Evolutionary conservation across 2,797 vertebrate species (phyloP).

Genomic region (Lutjanus campechanus): DNA sequence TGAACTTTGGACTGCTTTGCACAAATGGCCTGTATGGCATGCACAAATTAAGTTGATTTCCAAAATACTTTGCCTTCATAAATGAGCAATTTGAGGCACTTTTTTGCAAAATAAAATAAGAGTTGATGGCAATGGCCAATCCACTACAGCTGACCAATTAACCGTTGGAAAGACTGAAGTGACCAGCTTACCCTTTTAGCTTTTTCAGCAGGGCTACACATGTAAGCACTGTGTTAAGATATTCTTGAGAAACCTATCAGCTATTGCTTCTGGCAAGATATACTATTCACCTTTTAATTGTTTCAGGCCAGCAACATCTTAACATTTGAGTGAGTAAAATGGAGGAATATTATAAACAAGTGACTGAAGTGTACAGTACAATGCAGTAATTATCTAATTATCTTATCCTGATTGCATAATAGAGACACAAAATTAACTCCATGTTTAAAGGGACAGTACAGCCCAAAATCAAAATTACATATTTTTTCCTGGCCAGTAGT

Average conservation of each 20-base stretch:
- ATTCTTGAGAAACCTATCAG: background rate
- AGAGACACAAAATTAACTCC: too few species aligned
- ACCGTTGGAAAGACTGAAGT: background rate
- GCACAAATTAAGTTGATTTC: background rate
- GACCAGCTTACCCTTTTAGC: background rate
- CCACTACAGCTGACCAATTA: background rate
- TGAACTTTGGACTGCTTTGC: background rate
- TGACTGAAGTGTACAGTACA: too few species aligned
- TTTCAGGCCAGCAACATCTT: background rate
- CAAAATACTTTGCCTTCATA: background rate
- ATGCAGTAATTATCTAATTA: too few species aligned
- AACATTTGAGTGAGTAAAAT: background rate
- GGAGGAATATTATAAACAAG: too few species aligned
- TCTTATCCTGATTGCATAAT: too few species aligned
- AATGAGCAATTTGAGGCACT: background rate
- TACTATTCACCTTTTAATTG: background rate
- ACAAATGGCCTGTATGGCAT: background rate
- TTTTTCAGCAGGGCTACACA: background rate
- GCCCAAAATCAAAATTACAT: too few species aligned
- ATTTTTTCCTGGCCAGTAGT: too few species aligned
- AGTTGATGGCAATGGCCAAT: background rate
- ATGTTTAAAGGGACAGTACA: too few species aligned
- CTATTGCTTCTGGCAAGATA: background rate
- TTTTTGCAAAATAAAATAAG: background rate
- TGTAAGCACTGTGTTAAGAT: background rate